Base-by-base conservation (phyloP, 2,797 vertebrate genomes). In the Enteromius argenteus region DNA sequence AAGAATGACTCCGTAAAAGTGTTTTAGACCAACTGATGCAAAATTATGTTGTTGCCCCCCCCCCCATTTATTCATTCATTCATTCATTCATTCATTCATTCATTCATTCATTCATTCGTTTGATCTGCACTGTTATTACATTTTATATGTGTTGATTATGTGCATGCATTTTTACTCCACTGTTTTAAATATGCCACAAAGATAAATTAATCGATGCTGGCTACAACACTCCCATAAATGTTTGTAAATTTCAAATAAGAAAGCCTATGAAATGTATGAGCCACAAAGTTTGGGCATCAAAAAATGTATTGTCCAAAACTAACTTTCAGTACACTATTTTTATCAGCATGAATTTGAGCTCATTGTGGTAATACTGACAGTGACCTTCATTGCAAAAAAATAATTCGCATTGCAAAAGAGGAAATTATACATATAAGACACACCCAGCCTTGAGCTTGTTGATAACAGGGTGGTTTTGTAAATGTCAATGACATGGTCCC, bases 401-500 rank as follows among this genome's bases (percentile, higher is more conserved):
- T 23, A 0, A 21, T 71, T 39, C 19, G 2, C 1, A 46, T 81
- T 82, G 37, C 71, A 27, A 46, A 82, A 82, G 58, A 73, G 39
- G 58, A 39, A 60, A 69, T 56, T 69, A 69, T 56, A 49, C 14
- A 5, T 69, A 27, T 49, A 27, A 37, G 58, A 32, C 80, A 73
- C 69, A 64, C 69, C 80, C 56, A 74, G 11, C 42, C 21, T 1
- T 49, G 69, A 74, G 15, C n/a, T 49, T 64, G n/a, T 15, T 49
- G 42, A 82, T 74, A 74, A 74, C 69, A 64, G 9, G 17, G 58
- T 66, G 44, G 42, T 74, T 81, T 74, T 64, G 42, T 32, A 74
- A 82, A 82, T 74, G 58, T 13, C 80, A 74, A 21, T 82, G 80
- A 74, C 69, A 27, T 4, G 7, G 37, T 35, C 79, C 49, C 4